Base-by-base conservation (phyloP, 2,113 vertebrate species). In the Barnardius zonarius region DNA sequence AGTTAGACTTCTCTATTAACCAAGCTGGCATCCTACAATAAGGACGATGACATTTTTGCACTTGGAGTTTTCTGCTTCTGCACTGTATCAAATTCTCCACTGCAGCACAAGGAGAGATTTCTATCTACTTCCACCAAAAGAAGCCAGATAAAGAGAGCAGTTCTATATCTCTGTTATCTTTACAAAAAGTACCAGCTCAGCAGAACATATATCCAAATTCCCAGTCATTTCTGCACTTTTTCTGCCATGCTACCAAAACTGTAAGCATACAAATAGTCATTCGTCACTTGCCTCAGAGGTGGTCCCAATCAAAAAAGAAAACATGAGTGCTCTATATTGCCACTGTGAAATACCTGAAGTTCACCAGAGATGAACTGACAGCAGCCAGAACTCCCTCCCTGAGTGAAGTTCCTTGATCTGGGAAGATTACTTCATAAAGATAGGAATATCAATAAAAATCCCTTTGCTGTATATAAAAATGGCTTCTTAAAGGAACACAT, bases 41-140 rank as follows among this genome's bases (percentile, higher is more conserved):
- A 17, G 25, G 30, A 73, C 10, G 44, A 73, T 48, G 67, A 86
- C 57, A 80, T 85, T 85, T 80, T 82, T 83, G 25, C 57, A 86
- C 75, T 84, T 93, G 80, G 44, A 51, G n/a, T 91, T 83, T 94
- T 90, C 88, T 86, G n/a, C 54, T 90, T 76, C 83, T 93, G 44
- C 52, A 22, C 67, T 85, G 5, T 39, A 82, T 88, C 31, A 84
- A 17, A 64, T 92, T 92, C 89, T 92, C 84, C 82, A 90, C 69
- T n/a, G 6, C 46, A 57, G 69, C 5, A 4, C 88, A 64, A 89
- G 66, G 43, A 93, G 54, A 91, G 49, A 90, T 93, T 83, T 93
- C 73, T 57, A 43, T 76, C 69, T 59, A 8, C 46, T 74, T 91
- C 22, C 5, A 7, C 35, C 64, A 48, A 69, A 81, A 90, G 77